These are phyloP conservation scores for Caerostris darwini DNA, from an alignment of 1,140 invertebrate species.

Conservation along the genomic window DNA sequence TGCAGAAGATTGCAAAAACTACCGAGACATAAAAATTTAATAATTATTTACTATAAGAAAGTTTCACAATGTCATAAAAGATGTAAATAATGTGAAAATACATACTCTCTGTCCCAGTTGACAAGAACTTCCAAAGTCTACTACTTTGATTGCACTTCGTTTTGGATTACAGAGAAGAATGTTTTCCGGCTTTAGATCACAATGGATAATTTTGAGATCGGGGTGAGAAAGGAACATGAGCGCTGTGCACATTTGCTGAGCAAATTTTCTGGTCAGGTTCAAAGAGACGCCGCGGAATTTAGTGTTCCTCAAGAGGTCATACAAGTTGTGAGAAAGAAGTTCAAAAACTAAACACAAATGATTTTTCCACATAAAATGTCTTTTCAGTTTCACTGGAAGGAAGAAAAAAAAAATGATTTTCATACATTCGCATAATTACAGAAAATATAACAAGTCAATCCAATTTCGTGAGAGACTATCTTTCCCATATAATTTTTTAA, in stretches of 20 bases:
- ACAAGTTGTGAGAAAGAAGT: conserved; percentile 99
- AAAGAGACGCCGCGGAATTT: conserved; percentile 99
- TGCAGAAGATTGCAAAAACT: too few relatives aligned
- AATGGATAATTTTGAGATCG: conserved; percentile 99
- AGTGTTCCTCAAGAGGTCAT: conserved; percentile 99
- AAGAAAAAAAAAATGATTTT: background rate
- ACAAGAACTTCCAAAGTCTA: conserved; percentile 99
- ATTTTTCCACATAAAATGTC: conserved; percentile 99
- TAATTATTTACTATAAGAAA: background rate
- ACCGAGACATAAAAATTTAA: too few relatives aligned
- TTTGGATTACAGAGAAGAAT: conserved; percentile 99
- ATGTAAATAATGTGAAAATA: conserved; percentile 78
- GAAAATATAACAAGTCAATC: too few relatives aligned
- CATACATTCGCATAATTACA: too few relatives aligned
- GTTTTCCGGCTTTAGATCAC: conserved; percentile 99
- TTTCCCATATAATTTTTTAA: too few relatives aligned
- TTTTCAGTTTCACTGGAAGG: conserved; percentile 97
- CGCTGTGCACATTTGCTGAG: conserved; percentile 98
- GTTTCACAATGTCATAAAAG: background rate
- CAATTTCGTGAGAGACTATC: too few relatives aligned
- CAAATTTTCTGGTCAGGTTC: conserved; percentile 99
- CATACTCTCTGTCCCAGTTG: conserved; percentile 98
- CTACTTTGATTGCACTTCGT: conserved; percentile 99
- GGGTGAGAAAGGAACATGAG: conserved; percentile 98
- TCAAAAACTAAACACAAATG: conserved; percentile 99